phyloP scores from a whole-genome alignment of 2,797 vertebrate species.

The Arrhamphus sclerolepis region DNA sequence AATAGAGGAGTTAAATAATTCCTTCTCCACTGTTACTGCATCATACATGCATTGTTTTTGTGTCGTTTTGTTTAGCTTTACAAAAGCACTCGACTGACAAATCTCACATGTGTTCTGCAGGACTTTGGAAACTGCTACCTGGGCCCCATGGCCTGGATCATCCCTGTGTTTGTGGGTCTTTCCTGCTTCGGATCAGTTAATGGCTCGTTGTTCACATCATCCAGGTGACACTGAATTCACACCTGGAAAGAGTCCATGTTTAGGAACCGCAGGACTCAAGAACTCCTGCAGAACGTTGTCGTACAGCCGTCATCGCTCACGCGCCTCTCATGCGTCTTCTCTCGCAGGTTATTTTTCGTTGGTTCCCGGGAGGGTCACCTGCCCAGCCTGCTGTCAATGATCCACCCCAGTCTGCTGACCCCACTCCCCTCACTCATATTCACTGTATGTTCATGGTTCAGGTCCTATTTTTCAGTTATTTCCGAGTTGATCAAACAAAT shows the following conservation, averaged over 20 bases:
- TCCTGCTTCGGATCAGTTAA: slow-evolving; percentile 98
- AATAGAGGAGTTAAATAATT: too few relatives aligned
- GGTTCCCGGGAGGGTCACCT: slow-evolving; percentile 95
- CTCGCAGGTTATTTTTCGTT: slow-evolving; percentile 91
- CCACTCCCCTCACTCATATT: slow-evolving; percentile 94
- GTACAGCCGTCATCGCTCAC: too few relatives aligned
- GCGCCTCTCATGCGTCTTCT: slow-evolving; percentile 7
- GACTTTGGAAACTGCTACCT: slow-evolving; percentile 94
- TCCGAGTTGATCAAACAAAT: too few relatives aligned
- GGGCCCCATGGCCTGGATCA: slow-evolving; percentile 96
- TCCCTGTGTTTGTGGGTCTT: slow-evolving; percentile 95
- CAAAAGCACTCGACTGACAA: background rate
- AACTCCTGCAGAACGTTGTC: too few relatives aligned
- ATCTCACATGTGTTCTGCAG: slow-evolving; percentile 66
- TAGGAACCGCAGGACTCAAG: too few relatives aligned
- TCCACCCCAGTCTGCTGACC: slow-evolving; percentile 91
- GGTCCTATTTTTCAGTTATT: too few relatives aligned
- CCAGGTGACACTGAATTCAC: slow-evolving; percentile 89
- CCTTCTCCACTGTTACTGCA: too few relatives aligned
- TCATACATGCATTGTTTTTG: too few relatives aligned
- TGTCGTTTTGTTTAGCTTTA: too few relatives aligned
- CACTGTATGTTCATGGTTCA: slow-evolving; percentile 81
- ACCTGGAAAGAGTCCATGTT: too few relatives aligned
- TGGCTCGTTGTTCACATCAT: slow-evolving; percentile 96
- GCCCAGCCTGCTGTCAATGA: slow-evolving; percentile 96